Evolutionary conservation across 2,113 vertebrate genomes (phyloP).

Genomic region (Chascanopsetta lugubris): DNA sequence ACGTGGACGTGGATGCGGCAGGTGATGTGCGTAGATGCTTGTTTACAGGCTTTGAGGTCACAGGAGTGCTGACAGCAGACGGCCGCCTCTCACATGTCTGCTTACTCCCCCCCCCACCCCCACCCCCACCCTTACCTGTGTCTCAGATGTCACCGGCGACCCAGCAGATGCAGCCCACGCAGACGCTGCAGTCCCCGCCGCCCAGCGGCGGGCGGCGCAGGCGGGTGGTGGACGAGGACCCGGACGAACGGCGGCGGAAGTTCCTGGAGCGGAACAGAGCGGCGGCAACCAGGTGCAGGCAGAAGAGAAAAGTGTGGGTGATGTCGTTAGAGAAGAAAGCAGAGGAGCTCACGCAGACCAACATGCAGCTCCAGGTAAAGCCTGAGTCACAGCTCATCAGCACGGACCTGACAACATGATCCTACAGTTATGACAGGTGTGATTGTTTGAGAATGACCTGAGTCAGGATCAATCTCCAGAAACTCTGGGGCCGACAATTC

Average conservation of each 20-base stretch:
- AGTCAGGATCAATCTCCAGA: background rate
- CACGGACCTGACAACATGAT: background rate
- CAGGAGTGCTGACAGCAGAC: conserved; percentile 43
- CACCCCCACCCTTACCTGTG: conserved; percentile 39
- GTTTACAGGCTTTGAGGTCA: conserved; percentile 40
- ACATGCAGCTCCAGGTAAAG: conserved; percentile 99
- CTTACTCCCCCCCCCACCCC: no score
- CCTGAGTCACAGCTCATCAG: background rate
- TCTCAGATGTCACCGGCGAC: conserved; percentile 93
- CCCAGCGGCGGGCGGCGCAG: conserved; percentile 92
- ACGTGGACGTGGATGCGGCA: conserved; percentile 58
- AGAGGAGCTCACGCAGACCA: conserved; percentile 99
- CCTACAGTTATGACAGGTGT: background rate
- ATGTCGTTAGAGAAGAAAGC: conserved; percentile 99
- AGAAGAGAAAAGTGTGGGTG: conserved; percentile 99
- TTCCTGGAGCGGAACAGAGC: conserved; percentile 98
- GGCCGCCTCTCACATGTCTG: no score
- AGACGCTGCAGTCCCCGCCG: conserved; percentile 92
- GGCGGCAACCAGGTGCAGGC: conserved; percentile 95
- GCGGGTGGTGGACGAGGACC: conserved; percentile 95
- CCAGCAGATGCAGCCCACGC: conserved; percentile 98
- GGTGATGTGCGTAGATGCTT: conserved; percentile 65
- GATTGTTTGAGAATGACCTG: background rate
- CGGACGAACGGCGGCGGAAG: conserved; percentile 95
- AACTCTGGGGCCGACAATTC: no score